Evolutionary conservation across 2,113 vertebrate species (phyloP).

Genomic region (Pseudonaja textilis): DNA sequence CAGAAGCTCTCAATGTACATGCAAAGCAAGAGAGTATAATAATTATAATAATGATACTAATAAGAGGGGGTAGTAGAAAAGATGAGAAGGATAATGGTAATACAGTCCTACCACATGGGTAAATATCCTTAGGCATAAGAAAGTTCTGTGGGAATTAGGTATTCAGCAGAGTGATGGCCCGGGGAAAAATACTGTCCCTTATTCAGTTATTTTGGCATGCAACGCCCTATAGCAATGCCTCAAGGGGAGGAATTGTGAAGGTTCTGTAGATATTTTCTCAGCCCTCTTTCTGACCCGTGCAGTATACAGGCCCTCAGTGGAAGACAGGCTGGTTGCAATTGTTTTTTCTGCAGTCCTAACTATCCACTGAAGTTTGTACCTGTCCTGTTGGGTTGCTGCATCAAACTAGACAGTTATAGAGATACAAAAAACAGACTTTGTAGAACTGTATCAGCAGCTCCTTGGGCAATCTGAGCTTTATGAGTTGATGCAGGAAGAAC

Average conservation of each 20-base stretch:
- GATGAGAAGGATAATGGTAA: not conserved
- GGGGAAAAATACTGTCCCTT: not conserved
- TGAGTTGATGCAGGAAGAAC: not conserved
- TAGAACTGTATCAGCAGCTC: not conserved
- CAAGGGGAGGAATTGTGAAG: not conserved
- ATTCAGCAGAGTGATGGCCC: not conserved
- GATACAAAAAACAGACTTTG: not conserved
- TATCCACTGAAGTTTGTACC: not conserved
- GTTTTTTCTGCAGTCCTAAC: not conserved
- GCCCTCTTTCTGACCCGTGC: not conserved
- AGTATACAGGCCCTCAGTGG: not conserved
- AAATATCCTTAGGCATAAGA: not conserved
- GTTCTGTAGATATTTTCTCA: not conserved
- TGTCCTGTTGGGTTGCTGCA: not conserved
- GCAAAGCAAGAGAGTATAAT: not conserved
- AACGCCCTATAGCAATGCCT: too few species aligned
- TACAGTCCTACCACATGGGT: not conserved
- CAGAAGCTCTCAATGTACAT: not conserved
- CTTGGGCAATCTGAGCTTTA: not conserved
- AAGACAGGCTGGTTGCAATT: not conserved
- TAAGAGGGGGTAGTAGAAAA: not conserved
- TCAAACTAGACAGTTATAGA: not conserved
- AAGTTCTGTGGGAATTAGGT: not conserved
- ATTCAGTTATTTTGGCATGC: not conserved
- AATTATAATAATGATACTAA: not conserved